A percentile compares a stretch with the other conserved stretches of the same genome.
Conservation (phyloP, 2,113 vertebrate genomes). For the Melanerpes formicivorus region DNA sequence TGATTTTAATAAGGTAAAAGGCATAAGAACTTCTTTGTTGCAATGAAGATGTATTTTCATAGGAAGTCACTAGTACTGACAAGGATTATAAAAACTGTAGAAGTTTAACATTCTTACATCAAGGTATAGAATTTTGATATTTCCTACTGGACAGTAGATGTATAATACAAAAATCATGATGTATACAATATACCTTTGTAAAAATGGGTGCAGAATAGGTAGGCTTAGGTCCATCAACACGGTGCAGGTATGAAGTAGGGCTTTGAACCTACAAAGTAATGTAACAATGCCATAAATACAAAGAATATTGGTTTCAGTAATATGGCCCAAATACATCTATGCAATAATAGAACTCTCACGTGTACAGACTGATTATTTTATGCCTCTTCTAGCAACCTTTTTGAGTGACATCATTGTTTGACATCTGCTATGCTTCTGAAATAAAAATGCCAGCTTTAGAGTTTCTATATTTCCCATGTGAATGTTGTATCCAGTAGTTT, state of each 20-base stretch:
- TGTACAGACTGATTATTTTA: background rate
- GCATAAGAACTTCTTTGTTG: background rate
- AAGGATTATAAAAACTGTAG: background rate
- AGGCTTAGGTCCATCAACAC: slow-evolving; percentile 73
- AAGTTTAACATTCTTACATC: background rate
- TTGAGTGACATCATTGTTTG: background rate
- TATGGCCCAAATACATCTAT: background rate
- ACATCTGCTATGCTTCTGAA: slow-evolving; percentile 23
- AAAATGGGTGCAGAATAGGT: slow-evolving; percentile 81
- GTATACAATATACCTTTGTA: slow-evolving; percentile 85
- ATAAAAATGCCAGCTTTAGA: slow-evolving; percentile 34
- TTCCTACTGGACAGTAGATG: background rate
- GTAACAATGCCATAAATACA: slow-evolving; percentile 3
- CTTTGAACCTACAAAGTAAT: slow-evolving; percentile 85
- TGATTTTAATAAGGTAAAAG: background rate
- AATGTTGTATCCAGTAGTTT: slow-evolving; percentile 5
- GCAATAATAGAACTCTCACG: background rate
- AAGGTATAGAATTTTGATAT: background rate
- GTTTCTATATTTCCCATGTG: background rate
- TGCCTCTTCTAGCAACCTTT: background rate
- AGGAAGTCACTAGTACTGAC: background rate
- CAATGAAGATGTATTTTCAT: background rate
- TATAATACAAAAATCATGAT: background rate
- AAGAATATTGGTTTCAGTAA: background rate
- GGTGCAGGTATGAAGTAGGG: slow-evolving; percentile 81